Base-by-base conservation (phyloP, 1,140 invertebrate genomes). In the Cydia fagiglandana region DNA sequence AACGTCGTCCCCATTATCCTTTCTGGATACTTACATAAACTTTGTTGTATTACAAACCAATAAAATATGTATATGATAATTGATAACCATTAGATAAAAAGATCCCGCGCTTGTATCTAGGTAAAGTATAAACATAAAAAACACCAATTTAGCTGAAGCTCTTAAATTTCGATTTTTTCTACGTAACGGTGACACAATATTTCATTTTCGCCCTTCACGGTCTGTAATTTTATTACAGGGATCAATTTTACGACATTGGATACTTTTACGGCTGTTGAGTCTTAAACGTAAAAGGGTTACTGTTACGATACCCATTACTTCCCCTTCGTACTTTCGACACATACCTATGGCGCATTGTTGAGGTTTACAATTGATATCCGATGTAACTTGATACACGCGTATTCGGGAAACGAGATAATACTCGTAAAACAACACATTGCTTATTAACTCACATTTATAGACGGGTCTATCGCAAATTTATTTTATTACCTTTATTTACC, bases 181-280 rank as follows among this genome's bases (percentile, higher is more conserved):
- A 53, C 17, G 76, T 76, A 79, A 81, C 78, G 75, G 77, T 56
- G 73, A 77, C 75, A 75, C 82, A 80, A 83, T 85, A 85, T 86
- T 87, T 86, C 86, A 86, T 87, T 87, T 84, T 82, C 81, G 80
- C 81, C 82, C 79, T 82, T 84, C 77, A 82, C 80, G 81, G 74
- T 79, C 77, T 77, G 82, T 84, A 84, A 87, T 86, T 87, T 87
- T 86, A 87, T 86, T 84, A 81, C 76, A 15, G 77, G 83, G 84
- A 84, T 86, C 81, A 86, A 85, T 84, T 87, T 87, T 87, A 87
- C 82, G 86, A 83, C 79, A 82, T 81, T 83, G 81, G 79, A 87
- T 86, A 86, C 84, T 84, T 86, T 86, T 86, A 87, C 80, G 82
- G 83, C 79, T 83, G 80, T 87, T 81, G 82, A 82, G 78, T 78